Base-by-base conservation (phyloP, 2,113 vertebrate species). In the Chamaetylas fuelleborni region DNA sequence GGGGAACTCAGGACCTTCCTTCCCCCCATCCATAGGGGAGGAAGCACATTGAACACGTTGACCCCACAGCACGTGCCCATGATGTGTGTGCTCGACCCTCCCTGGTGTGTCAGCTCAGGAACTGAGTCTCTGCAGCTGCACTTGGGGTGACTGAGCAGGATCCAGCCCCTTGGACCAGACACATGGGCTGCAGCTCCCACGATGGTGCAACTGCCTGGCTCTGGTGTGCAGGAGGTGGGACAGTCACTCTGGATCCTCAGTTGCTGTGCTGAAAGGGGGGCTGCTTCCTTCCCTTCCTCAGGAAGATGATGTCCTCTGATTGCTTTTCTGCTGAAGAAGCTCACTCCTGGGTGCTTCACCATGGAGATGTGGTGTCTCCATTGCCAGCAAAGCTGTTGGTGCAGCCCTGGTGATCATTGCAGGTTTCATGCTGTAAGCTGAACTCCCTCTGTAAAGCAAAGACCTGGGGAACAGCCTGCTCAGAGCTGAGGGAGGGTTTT, bases 51-150 rank as follows among this genome's bases (percentile, higher is more conserved):
- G 43, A 45, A 45, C 43, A 45, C 7, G 1, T 56, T 61, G 38
- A 54, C 67, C 64, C 43, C 84, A 34, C 57, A 66, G 34, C 22
- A 23, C 0, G 0, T n/a, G 19, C 14, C 61, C 2, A 1, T 40
- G 48, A 14, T 1, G 3, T 9, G 36, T 25, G 40, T 1, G 6
- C 25, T 80, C 2, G 0, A 4, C 56, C 38, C 40, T 45, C 53
- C 13, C 54, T n/a, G 64, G 28, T 42, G 42, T 20, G 33, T n/a
- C 78, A 19, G 43, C 3, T 67, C 48, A 84, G 60, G 81, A 62
- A 18, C 36, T 23, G 70, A 25, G 62, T 62, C 34, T 34, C 34
- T 92, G 48, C 57, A n/a, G 66, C 26, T 69, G 54, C 12, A 23
- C 36, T 5, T 0, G 1, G 34, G 40, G 33, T 38, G 50, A 5